Base-by-base conservation (phyloP, 1,140 invertebrate species). In the Magallana ariakensis region DNA sequence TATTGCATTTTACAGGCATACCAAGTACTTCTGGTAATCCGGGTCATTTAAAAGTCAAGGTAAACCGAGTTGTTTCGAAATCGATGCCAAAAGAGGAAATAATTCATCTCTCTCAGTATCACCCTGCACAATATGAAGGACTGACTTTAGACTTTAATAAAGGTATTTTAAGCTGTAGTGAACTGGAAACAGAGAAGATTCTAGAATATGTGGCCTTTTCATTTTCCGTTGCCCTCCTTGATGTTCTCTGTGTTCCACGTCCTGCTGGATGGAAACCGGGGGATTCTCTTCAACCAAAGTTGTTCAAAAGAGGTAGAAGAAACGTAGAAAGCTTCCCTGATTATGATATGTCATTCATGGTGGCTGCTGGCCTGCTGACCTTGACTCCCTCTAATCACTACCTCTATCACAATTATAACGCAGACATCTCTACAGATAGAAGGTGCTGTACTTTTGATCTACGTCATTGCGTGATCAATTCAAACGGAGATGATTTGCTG, bases 321-420 rank as follows among this genome's bases (percentile, higher is more conserved):
- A 22, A 46, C 13, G 56, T 85, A 11, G 70, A 85, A 55, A 54
- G n/a, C 9, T 53, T 80, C 11, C 84, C 84, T 2, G 53, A 53
- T 9, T 66, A 85, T 22, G 54, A 85, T 15, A 56, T 85, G 66
- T 16, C 62, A 7, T 19, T 85, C 16, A 58, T 85, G 16, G 55
- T 85, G 54, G 84, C 84, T 7, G n/a, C n/a, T 46, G 84, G 84
- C 56, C 70, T 75, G 22, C n/a, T 85, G 22, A 13, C n/a, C 16
- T 7, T 46, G 2, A 85, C 84, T 7, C 84, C 84, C 19, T 85
- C 84, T 26, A 85, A 85, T 85, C 87, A 90, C 81, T 93, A 91
- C 46, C 58, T 22, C 80, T 86, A 46, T 70, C 66, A 58, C 70
- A 56, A 13, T 70, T 57, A 80, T 80, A 58, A 9, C 53, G 55